Evolutionary conservation across 2,797 vertebrate species (phyloP), one percentile per base, ranked within the genome.

Genomic region (Lepus oiostolus): DNA sequence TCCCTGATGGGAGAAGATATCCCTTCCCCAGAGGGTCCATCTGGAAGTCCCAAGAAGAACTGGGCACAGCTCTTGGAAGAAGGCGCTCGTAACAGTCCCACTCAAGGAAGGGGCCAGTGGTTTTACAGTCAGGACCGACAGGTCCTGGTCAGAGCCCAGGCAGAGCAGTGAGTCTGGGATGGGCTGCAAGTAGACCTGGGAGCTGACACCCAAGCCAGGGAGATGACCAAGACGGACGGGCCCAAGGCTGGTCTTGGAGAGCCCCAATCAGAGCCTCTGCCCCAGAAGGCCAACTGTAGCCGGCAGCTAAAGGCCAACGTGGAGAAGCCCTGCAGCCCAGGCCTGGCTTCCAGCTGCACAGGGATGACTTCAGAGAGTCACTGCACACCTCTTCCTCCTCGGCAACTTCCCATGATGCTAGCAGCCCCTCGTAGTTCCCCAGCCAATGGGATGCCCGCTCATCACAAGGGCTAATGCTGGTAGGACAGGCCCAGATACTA

Each of bases 351-450:
- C 10, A 2, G 2, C 6, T 26, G 6, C 26, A 11, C 4, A 2
- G 0, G 6, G 47, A 28, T 11, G 21, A 42, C 26, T 10, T 68
- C 63, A 28, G 21, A 8, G 7, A 67, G 35, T 3, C 5, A 60
- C 17, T 13, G 12, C 5, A 2, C 12, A 1, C 60, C 32, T 14
- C 5, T 17, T 26, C 28, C 60, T 47, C 30, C 54, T 2, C 11
- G 16, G 75, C 32, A 38, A 3, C 26, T 1, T 4, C 26, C 14
- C 67, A 14, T 5, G 8, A 79, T 9, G 13, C 5, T 10, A 21
- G 7, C 2, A 5, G 30, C 17, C 4, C 68, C 19, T 0, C 0
- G 0, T 1, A 5, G 11, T 0, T 6, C 26, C 30, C 22, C 8
- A 2, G 16, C 21, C 24, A 42, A 32, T 6, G 17, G 35, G 47